phyloP scores from a whole-genome alignment of 2,797 vertebrate genomes.

The Leucoraja ocellata region DNA sequence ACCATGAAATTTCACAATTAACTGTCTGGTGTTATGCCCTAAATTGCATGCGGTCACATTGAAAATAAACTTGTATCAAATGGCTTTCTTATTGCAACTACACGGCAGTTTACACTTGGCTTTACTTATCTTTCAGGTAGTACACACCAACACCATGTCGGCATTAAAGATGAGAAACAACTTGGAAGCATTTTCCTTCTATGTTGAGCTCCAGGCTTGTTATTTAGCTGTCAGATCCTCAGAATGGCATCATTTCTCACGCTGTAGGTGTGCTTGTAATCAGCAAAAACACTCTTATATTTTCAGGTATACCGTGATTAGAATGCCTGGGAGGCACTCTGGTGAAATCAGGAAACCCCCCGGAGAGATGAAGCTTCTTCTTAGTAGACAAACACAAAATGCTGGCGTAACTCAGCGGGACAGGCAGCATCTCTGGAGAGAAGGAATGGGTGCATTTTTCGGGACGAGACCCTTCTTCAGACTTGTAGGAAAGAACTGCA shows the following conservation, averaged over 20 bases:
- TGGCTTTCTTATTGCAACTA: not conserved
- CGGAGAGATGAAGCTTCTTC: not conserved
- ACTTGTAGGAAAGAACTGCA: no score
- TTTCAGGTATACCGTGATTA: not conserved
- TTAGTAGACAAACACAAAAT: not conserved
- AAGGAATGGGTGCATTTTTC: no score
- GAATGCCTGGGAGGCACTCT: not conserved
- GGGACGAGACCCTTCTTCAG: no score
- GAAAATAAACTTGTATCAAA: not conserved
- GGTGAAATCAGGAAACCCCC: not conserved
- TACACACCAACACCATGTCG: not conserved
- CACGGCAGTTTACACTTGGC: not conserved
- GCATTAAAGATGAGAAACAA: slow-evolving; percentile 10
- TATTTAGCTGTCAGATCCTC: not conserved
- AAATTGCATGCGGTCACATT: not conserved
- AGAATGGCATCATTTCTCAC: not conserved
- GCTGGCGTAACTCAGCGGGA: no score
- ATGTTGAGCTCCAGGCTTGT: not conserved
- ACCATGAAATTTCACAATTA: slow-evolving; percentile 26
- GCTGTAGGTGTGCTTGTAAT: not conserved
- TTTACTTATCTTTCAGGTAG: not conserved
- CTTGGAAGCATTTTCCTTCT: not conserved
- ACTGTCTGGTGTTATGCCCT: not conserved
- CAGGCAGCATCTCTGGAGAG: no score
- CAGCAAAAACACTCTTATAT: not conserved